Conservation (phyloP, 2,797 vertebrate species). For the Enteromius afrohamiltoni region DNA sequence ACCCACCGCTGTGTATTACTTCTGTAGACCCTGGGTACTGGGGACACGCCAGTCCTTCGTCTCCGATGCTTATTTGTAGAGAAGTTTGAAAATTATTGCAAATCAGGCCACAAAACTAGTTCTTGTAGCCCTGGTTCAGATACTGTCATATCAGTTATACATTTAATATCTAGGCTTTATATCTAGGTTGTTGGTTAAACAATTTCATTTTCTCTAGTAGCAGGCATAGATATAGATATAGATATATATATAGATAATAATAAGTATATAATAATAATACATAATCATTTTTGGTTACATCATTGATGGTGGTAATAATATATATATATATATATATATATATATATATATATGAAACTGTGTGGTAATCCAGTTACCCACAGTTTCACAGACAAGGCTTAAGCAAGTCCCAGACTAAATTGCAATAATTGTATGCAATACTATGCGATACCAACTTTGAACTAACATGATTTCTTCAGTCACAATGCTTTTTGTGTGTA, state of each 20-base stretch:
- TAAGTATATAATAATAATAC: no score
- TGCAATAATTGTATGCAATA: neutral
- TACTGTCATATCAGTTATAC: neutral
- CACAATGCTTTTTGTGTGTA: neutral
- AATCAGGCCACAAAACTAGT: neutral
- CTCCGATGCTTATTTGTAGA: neutral
- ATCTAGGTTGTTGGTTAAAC: neutral
- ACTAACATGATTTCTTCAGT: neutral
- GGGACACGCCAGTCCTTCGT: neutral
- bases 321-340: no score
- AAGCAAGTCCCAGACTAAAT: no score
- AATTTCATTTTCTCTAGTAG: neutral
- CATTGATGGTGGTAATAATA: no score
- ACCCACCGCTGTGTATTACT: constrained; percentile 22
- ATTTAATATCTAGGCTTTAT: no score
- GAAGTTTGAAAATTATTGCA: neutral
- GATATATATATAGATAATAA: no score
- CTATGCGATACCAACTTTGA: neutral
- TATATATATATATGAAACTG: no score
- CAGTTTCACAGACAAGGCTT: no score
- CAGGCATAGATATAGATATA: neutral
- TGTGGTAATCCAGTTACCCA: no score
- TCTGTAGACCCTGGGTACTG: constrained; percentile 19
- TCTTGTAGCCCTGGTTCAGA: neutral
- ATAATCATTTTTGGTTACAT: no score